Conservation (phyloP, 2,888 invertebrate genomes). For the Polydrusus tereticollis region DNA sequence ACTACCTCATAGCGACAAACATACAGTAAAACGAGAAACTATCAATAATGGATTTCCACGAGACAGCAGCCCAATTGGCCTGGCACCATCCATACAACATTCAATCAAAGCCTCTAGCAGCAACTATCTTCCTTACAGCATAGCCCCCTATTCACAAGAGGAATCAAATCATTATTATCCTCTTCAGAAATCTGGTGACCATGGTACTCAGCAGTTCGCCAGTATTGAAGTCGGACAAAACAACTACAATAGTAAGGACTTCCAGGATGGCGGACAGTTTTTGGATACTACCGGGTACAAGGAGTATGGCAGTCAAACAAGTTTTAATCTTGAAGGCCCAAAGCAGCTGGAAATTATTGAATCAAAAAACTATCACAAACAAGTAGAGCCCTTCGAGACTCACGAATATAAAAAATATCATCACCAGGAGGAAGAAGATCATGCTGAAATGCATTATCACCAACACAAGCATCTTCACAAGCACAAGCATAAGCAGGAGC, state of each 20-base stretch:
- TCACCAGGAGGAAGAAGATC: conserved; percentile 41
- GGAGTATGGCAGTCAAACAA: conserved; percentile 27
- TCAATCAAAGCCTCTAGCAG: conserved; percentile 13
- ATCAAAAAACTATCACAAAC: conserved; percentile 36
- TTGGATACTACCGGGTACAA: conserved; percentile 36
- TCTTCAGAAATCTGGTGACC: neutral
- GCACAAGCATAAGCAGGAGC: conserved; percentile 59
- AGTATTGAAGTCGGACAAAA: conserved; percentile 16
- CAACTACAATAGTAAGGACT: conserved; percentile 15
- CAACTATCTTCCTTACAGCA: conserved; percentile 19
- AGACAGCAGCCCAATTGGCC: neutral
- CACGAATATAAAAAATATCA: conserved; percentile 28
- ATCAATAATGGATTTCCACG: neutral
- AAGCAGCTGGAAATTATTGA: conserved; percentile 33
- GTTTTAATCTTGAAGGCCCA: conserved; percentile 33
- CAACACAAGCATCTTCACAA: conserved; percentile 61
- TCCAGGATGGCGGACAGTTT: conserved; percentile 21
- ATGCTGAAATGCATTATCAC: conserved; percentile 59
- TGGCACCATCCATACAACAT: neutral
- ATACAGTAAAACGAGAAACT: neutral
- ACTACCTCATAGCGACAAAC: neutral
- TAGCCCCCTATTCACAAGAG: conserved; percentile 24
- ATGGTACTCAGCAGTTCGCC: neutral
- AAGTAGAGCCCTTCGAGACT: conserved; percentile 32
- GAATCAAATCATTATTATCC: conserved; percentile 5